phyloP scores from a whole-genome alignment of 2,888 invertebrate species.

The Lepetodrilus schrolli region DNA sequence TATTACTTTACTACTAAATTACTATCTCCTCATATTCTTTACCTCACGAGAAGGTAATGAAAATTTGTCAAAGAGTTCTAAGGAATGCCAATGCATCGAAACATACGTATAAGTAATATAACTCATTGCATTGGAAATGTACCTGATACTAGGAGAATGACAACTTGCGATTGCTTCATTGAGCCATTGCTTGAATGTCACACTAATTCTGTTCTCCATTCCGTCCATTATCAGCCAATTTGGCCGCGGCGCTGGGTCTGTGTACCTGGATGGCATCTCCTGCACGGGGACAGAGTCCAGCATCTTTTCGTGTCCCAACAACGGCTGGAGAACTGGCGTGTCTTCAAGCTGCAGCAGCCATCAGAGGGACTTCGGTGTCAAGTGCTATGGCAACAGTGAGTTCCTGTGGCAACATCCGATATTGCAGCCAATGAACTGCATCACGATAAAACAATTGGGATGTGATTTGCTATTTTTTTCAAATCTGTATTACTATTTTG shows the following conservation, averaged over 20 bases:
- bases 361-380: background rate
- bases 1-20: no score
- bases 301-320: slow-evolving; percentile 18
- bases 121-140: no score
- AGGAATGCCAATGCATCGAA: no score
- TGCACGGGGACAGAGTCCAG: slow-evolving; percentile 13
- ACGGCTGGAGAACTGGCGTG: background rate
- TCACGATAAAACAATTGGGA: background rate
- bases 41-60: no score
- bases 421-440: background rate
- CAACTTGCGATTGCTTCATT: no score
- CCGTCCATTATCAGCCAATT: background rate
- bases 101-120: no score
- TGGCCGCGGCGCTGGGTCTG: slow-evolving; percentile 33
- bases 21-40: no score
- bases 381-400: slow-evolving; percentile 6
- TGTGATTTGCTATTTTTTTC: background rate
- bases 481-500: background rate
- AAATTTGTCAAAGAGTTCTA: no score
- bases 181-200: background rate
- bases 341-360: background rate
- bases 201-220: background rate
- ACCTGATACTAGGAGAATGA: no score
- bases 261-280: background rate
- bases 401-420: background rate